Evolutionary conservation across 2,113 vertebrate genomes (phyloP), one percentile per base, ranked within the genome.

Genomic region (Melanotaenia duboulayi): DNA sequence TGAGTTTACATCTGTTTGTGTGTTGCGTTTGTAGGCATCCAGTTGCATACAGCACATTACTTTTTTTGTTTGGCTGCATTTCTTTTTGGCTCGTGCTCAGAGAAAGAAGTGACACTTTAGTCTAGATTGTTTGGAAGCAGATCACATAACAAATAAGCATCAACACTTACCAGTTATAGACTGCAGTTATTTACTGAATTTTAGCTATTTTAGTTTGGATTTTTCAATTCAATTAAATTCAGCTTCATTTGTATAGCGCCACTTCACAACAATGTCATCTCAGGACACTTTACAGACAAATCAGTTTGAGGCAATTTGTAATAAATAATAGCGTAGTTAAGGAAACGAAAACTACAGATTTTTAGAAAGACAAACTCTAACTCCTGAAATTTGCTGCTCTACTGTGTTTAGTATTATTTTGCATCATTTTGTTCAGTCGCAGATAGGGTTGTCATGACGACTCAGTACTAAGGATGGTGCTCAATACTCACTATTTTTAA

Each of bases 81-180:
- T 6, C 60, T 66, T 20, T 2, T 1, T 17, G 44, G 44, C 23
- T 78, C 76, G 63, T 40, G 46, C 71, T 80, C 40, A 17, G 65
- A 57, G 20, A 10, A 22, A 20, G 17, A 44, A 65, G 10, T 60
- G 58, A 72, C 39, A 16, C 40, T 55, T 59, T 58, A 46, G 55
- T 19, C 68, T 12, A 52, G 50, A 19, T 20, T 81, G 13, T 49
- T 16, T 37, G 22, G 24, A 20, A 8, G 77, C 20, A 0, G 48
- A 50, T 73, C 61, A 63, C 46, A 20, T 78, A n/a, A 35, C 48
- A 42, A 19, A 35, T 73, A 32, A 39, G 23, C 39, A 35, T 3
- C 32, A 6, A n/a, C 11, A 4, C 20, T 22, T 52, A 24, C 1
- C 9, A 7, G 24, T 17, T 40, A 61, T 44, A 49, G 23, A 51